These are phyloP conservation scores for Psilopogon haemacephalus DNA, from an alignment of 2,113 vertebrate genomes.

Conservation along the genomic window DNA sequence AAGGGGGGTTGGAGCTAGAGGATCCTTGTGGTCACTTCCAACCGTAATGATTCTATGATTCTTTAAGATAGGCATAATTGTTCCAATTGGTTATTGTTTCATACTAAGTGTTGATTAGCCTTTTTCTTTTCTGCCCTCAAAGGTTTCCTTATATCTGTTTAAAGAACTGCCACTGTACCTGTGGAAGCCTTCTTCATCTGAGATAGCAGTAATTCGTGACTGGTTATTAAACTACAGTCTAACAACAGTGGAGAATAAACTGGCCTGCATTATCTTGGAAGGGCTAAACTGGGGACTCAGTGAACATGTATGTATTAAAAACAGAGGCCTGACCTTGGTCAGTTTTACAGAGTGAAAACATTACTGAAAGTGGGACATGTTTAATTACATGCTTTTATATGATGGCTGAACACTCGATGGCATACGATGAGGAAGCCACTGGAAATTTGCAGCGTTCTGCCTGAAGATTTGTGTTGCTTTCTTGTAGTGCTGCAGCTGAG, in stretches of 20 bases:
- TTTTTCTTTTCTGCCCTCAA: neutral
- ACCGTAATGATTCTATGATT: neutral
- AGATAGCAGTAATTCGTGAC: slow-evolving; percentile 85
- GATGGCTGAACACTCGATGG: neutral
- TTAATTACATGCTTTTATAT: neutral
- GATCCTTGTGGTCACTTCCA: no score
- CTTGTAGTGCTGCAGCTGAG: neutral
- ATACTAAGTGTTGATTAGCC: neutral
- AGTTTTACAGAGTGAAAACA: neutral
- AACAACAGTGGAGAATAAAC: slow-evolving; percentile 88
- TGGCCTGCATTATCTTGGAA: slow-evolving; percentile 95
- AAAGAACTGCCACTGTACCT: slow-evolving; percentile 92
- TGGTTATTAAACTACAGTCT: slow-evolving; percentile 90
- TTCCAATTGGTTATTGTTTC: neutral
- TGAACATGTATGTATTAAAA: slow-evolving; percentile 75
- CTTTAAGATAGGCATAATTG: neutral
- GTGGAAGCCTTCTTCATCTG: slow-evolving; percentile 84
- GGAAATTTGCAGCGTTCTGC: neutral
- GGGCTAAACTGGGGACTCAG: slow-evolving; percentile 91
- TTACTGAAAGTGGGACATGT: neutral
- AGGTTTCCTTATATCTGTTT: slow-evolving; percentile 95
- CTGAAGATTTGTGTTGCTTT: neutral
- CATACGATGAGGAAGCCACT: neutral
- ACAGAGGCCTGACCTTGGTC: neutral
- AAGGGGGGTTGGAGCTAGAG: no score